These are phyloP conservation scores for Nycticorax nycticorax DNA, from an alignment of 2,113 vertebrate species.

Conservation along the genomic window DNA sequence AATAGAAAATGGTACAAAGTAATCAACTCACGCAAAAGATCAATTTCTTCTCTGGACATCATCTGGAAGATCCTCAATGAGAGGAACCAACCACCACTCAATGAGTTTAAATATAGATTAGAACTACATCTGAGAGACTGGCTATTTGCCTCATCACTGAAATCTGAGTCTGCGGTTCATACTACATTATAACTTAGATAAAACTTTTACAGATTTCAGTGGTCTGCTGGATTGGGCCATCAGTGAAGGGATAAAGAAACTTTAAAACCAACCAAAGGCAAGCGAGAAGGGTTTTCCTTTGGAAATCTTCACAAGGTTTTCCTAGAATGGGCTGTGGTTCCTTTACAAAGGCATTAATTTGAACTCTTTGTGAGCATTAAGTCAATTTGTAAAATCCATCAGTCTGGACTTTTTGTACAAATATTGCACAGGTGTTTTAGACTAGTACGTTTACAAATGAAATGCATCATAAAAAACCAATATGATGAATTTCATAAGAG, in stretches of 20 bases:
- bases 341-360: neutral
- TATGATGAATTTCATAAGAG: neutral
- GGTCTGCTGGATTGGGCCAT: neutral
- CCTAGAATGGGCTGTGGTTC: neutral
- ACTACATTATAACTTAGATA: neutral
- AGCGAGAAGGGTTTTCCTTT: neutral
- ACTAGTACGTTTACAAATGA: neutral
- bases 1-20: neutral
- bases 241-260: neutral
- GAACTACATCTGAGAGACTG: neutral
- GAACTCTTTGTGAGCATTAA: neutral
- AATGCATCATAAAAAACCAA: neutral
- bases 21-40: neutral
- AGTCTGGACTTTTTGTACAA: neutral
- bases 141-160: neutral
- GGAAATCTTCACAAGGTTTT: neutral
- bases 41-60: neutral
- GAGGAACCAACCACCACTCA: neutral
- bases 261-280: neutral
- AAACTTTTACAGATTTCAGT: neutral
- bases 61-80: neutral
- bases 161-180: neutral
- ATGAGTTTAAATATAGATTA: neutral
- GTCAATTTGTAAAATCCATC: neutral
- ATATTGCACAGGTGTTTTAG: neutral